Conservation (phyloP, 2,888 invertebrate species). For the Athalia circularis region DNA sequence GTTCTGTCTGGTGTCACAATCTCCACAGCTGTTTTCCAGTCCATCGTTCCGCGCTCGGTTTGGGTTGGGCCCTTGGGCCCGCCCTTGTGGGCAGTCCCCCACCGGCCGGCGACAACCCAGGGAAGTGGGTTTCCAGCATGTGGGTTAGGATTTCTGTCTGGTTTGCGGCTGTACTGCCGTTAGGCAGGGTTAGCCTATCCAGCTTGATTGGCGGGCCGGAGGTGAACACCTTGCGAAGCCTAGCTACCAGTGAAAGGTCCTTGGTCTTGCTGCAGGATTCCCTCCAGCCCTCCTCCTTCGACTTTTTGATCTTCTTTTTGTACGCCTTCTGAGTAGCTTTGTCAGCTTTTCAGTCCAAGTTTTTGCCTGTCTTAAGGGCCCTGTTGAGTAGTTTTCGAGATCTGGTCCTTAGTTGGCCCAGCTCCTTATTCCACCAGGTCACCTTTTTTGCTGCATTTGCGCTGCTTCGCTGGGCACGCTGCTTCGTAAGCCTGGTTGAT, state of each 20-base stretch:
- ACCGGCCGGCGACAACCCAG: background rate
- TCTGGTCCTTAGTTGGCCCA: background rate
- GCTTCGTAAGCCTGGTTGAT: background rate
- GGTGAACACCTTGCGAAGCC: no score
- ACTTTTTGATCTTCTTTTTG: background rate
- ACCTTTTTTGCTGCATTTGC: no score
- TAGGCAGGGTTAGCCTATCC: background rate
- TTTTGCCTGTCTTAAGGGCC: background rate
- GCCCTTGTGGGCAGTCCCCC: background rate
- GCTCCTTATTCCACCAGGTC: no score
- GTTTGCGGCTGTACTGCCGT: background rate
- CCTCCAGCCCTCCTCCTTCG: no score
- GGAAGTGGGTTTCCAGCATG: constrained; percentile 8
- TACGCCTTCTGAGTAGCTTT: background rate
- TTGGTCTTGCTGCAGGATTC: no score
- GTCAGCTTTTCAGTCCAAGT: background rate
- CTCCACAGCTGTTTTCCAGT: background rate
- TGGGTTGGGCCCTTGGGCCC: no score
- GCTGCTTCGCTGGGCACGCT: no score
- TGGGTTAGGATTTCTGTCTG: constrained; percentile 11
- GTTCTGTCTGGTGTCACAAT: no score
- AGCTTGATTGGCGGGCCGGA: no score
- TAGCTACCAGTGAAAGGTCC: no score
- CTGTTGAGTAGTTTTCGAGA: background rate
- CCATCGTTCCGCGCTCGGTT: background rate